A percentile compares a stretch with the other conserved stretches of the same genome.
Conservation (phyloP, 2,797 vertebrate species). For the Gymnodraco acuticeps region DNA sequence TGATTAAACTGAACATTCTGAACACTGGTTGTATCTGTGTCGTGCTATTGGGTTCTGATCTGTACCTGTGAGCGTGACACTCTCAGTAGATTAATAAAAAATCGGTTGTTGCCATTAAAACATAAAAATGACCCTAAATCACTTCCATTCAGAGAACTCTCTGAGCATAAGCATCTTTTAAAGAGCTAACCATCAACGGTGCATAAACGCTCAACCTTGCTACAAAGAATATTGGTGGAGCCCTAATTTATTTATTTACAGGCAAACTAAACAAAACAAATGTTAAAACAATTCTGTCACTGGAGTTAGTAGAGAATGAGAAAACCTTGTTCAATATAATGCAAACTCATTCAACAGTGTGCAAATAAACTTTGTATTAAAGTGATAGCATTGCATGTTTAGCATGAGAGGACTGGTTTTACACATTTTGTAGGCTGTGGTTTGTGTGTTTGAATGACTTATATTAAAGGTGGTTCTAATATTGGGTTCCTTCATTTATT, state of each 20-base stretch:
- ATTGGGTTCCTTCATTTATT: too few relatives aligned
- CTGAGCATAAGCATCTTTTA: background rate
- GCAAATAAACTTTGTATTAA: background rate
- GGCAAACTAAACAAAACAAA: background rate
- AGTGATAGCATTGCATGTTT: background rate
- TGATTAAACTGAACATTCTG: too few relatives aligned
- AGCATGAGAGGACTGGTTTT: background rate
- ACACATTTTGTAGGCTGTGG: background rate
- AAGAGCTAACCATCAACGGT: background rate
- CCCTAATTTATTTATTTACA: background rate
- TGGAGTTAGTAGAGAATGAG: background rate
- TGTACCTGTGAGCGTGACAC: too few relatives aligned
- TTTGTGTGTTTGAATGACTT: too few relatives aligned
- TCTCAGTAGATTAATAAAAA: background rate
- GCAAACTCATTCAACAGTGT: background rate
- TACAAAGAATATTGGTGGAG: background rate
- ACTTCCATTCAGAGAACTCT: background rate
- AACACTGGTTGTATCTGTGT: too few relatives aligned
- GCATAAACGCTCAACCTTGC: background rate
- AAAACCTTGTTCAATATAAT: background rate
- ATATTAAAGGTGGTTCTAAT: too few relatives aligned
- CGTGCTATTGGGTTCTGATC: too few relatives aligned
- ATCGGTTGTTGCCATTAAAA: background rate
- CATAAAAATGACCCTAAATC: background rate
- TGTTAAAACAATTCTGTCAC: background rate